Base-by-base conservation (phyloP, 2,888 invertebrate genomes). In the Calameuta filiformis region DNA sequence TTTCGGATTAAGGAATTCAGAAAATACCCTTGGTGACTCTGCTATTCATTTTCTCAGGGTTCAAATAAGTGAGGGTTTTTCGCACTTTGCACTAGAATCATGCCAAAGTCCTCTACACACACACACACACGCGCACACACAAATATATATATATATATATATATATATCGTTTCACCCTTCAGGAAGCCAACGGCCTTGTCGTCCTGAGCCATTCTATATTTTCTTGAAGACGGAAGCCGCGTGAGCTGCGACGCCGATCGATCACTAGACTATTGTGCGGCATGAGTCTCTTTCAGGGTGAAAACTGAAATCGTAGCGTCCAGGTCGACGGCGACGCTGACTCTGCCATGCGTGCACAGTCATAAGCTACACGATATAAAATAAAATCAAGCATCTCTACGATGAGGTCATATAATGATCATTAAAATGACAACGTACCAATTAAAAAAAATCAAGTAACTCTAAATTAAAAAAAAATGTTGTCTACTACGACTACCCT, bases 1-100 rank as follows among this genome's bases (percentile, higher is more conserved):
- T 78, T 78, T 75, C 75, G 76, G 68, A 78, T 75, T 75, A 76
- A 78, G 76, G 69, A 76, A 78, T 78, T 71, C 31, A 9, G 33
- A 23, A 71, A 71, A 71, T 12, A 33, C 31, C 15, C 56, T 23
- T 56, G 56, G 23, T 15, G 56, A 9, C 15, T 56, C 23, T 23
- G 56, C 9, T 56, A 56, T 56, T 56, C 56, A 6, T 56, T 56
- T 56, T 56, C 56, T 23, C 23, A 2, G 4, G 56, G 23, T 56
- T 56, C 56, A 6, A 56, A 56, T 23, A 15, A 15, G 23, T 56
- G 23, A 56, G 2, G 9, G 56, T 9, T 15, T 56, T 56, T 56
- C 9, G 23, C 23, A 9, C 23, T 56, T 40, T 15, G 40, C 40
- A 6, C 40, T 40, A 40, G 40, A 40, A 40, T 40, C 15, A 40